These are phyloP conservation scores for Picathartes gymnocephalus DNA, from an alignment of 2,113 vertebrate genomes.

Conservation along the genomic window DNA sequence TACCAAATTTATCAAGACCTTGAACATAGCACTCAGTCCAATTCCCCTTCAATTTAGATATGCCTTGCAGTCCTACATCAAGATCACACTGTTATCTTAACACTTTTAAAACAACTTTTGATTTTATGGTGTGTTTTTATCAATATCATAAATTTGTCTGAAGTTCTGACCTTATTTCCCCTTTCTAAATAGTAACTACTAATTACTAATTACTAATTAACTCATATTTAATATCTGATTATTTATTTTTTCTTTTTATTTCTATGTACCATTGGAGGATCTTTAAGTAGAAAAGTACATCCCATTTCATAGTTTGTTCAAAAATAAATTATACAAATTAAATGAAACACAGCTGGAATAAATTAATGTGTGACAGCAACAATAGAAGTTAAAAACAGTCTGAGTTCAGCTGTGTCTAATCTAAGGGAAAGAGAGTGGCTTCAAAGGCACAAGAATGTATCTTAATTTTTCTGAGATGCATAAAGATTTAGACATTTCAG, in stretches of 20 bases:
- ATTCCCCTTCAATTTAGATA: background rate
- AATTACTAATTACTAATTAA: background rate
- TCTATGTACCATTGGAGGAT: background rate
- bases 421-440: background rate
- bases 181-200: background rate
- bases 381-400: background rate
- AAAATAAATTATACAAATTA: background rate
- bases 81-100: background rate
- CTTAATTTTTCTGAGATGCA: background rate
- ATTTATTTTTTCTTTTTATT: background rate
- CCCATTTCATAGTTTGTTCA: background rate
- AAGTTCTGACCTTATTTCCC: background rate
- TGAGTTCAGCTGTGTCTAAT: background rate
- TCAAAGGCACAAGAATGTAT: background rate
- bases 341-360: slow-evolving; percentile 12
- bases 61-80: background rate
- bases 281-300: background rate
- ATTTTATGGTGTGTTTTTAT: background rate
- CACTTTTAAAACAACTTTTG: background rate
- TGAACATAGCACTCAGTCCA: background rate
- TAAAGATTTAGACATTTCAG: background rate
- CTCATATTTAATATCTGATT: background rate
- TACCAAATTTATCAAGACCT: background rate
- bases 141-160: background rate
- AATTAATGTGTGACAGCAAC: background rate